Conservation (phyloP, 2,113 vertebrate species). For the Larimichthys polyactis region DNA sequence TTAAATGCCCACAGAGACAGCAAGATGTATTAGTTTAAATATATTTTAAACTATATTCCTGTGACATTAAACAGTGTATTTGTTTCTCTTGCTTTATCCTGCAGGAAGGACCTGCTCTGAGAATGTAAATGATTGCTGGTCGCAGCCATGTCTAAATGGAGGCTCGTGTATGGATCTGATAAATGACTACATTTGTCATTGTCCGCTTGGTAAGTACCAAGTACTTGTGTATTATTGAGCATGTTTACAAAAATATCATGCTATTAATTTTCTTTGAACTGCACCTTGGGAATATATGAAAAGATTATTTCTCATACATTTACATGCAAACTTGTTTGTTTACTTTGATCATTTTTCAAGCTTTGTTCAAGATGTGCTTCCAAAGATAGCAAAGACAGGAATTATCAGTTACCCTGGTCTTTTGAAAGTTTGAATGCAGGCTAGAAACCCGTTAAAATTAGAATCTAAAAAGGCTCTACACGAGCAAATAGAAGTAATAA, state of each 20-base stretch:
- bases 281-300: slow-evolving; percentile 32
- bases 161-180: slow-evolving; percentile 82
- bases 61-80: slow-evolving; percentile 33
- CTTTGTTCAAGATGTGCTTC: slow-evolving; percentile 26
- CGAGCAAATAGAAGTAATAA: slow-evolving; percentile 7
- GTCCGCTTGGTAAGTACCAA: slow-evolving; percentile 80
- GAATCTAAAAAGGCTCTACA: background rate
- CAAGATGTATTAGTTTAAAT: slow-evolving; percentile 1
- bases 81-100: slow-evolving; percentile 49
- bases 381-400: slow-evolving; percentile 13
- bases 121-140: slow-evolving; percentile 78
- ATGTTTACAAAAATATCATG: slow-evolving; percentile 66
- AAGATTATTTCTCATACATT: slow-evolving; percentile 18
- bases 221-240: slow-evolving; percentile 29
- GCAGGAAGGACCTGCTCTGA: slow-evolving; percentile 82
- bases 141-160: slow-evolving; percentile 83
- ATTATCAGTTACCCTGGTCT: background rate
- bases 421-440: slow-evolving; percentile 11
- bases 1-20: background rate
- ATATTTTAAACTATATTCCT: slow-evolving; percentile 13
- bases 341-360: slow-evolving; percentile 19
- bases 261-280: slow-evolving; percentile 39
- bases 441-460: background rate
- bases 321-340: slow-evolving; percentile 28
- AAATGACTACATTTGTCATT: slow-evolving; percentile 84